Base-by-base conservation (phyloP, 2,113 vertebrate genomes). In the Corythoichthys intestinalis region DNA sequence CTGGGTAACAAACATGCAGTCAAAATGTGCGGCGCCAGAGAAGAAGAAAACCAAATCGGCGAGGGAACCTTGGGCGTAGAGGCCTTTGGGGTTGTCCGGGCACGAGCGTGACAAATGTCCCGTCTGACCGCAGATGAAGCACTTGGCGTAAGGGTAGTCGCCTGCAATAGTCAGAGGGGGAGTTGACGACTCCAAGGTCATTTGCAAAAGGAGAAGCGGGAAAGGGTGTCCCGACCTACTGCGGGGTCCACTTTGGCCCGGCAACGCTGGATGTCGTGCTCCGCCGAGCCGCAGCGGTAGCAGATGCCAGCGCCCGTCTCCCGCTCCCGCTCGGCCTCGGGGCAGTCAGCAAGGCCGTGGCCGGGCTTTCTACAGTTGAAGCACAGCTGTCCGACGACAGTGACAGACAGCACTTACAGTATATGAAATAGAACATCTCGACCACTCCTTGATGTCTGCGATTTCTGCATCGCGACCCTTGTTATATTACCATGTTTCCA, bases 361-460 rank as follows among this genome's bases (percentile, higher is more conserved):
- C 97, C 97, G 0, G 96, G 93, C 6, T 96, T 93, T 79, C 95
- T 93, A 79, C 97, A 99, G 86, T 97, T 94, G 80, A 98, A 99
- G 82, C 97, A 99, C 0, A 98, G 84, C 97, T 99, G 78, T 39
- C 1, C 66, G 65, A 28, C 39, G 4, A 52, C n/a, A 14, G 17
- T n/a, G 14, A 38, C 4, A 5, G 6, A 3, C 39, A 6, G 6
- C 39, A 41, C 39, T 41, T 44, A 44, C 4, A 44, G 6, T 5
- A 44, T 7, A 44, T 44, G 20, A 28, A 28, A 28, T 28, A 28
- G 20, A 28, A 28, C 20, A 28, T 28, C 20, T 28, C 20, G 20
- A 28, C 20, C 20, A 28, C 20, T 28, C 20, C 20, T 28, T 28
- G 20, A 28, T 28, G 20, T 28, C 20, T 28, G 20, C 20, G 20